A percentile compares a stretch with the other conserved stretches of the same genome.
Evolutionary conservation across 2,113 vertebrate species (phyloP).

Genomic region (Oreochromis spilurus): DNA sequence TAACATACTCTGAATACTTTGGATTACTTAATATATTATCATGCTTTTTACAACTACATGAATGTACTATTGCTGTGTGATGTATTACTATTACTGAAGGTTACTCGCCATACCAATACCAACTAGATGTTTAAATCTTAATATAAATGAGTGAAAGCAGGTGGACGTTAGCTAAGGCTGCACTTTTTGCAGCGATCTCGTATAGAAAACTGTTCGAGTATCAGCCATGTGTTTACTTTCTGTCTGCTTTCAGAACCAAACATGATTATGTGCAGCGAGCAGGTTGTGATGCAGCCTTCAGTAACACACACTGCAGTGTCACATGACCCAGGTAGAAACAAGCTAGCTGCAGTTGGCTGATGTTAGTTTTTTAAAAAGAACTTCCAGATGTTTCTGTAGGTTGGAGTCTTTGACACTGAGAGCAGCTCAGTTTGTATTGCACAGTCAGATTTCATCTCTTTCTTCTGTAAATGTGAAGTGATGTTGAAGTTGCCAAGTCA

Average conservation of each 20-base stretch:
- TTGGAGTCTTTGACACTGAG: background rate
- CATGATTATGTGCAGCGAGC: fast-evolving
- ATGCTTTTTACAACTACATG: background rate
- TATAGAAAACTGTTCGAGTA: background rate
- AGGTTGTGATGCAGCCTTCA: background rate
- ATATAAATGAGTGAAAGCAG: background rate
- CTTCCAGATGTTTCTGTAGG: background rate
- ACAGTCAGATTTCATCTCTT: too few species aligned
- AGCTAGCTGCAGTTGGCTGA: background rate
- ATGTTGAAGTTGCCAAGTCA: background rate
- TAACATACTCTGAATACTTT: fast-evolving
- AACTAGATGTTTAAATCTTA: background rate
- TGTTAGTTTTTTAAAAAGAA: background rate
- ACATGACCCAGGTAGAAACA: background rate
- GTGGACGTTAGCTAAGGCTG: fast-evolving
- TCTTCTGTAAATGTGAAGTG: fast-evolving
- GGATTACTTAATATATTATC: background rate
- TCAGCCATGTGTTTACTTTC: background rate
- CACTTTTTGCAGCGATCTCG: fast-evolving
- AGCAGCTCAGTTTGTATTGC: background rate
- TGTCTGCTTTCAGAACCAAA: background rate
- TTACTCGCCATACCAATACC: fast-evolving
- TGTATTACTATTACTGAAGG: background rate
- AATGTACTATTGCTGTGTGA: background rate
- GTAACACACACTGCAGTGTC: background rate